Evolutionary conservation across 2,797 vertebrate genomes (phyloP), one percentile per base, ranked within the genome.

Genomic region (Luscinia megarhynchos): DNA sequence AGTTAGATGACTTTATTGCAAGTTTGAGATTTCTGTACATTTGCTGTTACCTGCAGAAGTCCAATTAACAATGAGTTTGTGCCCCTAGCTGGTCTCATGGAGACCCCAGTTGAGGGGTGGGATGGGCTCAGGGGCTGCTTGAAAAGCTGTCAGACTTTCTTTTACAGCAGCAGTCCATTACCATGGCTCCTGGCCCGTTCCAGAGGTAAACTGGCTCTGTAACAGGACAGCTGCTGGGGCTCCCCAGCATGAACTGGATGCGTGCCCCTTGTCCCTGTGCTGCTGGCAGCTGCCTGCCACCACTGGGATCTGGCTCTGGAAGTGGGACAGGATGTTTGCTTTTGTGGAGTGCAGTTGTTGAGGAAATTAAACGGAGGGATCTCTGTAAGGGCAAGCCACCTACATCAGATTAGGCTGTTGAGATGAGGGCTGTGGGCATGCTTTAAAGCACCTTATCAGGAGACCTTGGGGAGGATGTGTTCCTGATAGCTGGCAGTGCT

Each of bases 291-390:
- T 55, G 73, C 68, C 67, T 48, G 40, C 46, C 5, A 6, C 48
- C 2, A 5, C 55, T 20, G 53, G 68, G 61, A 70, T 43, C 79
- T 62, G n/a, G 79, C 90, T 80, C 89, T 93, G 87, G 50, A 62
- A 72, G 30, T 1, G 2, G 55, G 84, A 64, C 94, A 88, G 94
- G 89, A 95, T 95, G 94, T 94, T 97, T 94, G 95, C 91, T 92
- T 95, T 95, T 89, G 79, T 95, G 87, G 89, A 96, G 92, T 85
- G 84, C 66, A 15, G 64, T 92, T 58, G 82, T 94, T 92, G 93
- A 95, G 90, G 95, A 91, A 95, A 82, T 84, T 6, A 34, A 91
- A 85, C 0, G 8, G 48, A 75, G 58, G 73, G 87, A 55, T 76
- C 2, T 70, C 87, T 66, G 77, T 73, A 73, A 95, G 85, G 77